phyloP scores from a whole-genome alignment of 2,888 invertebrate genomes.

The Epistrophe grossulariae region DNA sequence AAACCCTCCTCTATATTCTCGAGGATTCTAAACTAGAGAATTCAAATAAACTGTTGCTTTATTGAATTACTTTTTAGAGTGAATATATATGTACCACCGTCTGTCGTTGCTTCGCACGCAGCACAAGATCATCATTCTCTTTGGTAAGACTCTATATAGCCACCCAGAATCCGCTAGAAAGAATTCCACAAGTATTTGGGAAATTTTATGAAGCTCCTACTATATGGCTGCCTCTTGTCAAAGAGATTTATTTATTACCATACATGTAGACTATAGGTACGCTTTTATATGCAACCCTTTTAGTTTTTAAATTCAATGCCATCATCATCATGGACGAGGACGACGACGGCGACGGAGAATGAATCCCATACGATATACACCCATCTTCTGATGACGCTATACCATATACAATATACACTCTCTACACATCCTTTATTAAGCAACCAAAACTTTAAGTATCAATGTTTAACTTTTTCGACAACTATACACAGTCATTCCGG shows the following conservation, averaged over 20 bases:
- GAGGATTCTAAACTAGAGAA: constrained; percentile 44
- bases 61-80: constrained; percentile 71
- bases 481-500: constrained; percentile 50
- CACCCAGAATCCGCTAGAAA: constrained; percentile 1
- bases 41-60: constrained; percentile 75
- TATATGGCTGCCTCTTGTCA: constrained; percentile 62
- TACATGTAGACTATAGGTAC: constrained; percentile 2
- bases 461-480: constrained; percentile 74
- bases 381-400: background rate
- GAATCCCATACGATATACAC: background rate
- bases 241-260: constrained; percentile 74
- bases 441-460: constrained; percentile 73
- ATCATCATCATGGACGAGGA: background rate
- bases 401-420: background rate
- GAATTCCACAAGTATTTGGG: constrained; percentile 65
- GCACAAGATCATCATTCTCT: constrained; percentile 42
- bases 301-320: background rate
- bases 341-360: background rate
- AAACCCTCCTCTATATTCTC: constrained; percentile 41
- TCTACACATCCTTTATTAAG: constrained; percentile 69
- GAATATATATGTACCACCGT: background rate
- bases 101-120: background rate
- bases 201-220: constrained; percentile 71
- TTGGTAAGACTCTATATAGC: background rate
- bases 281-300: constrained; percentile 35